A percentile compares a stretch with the other conserved stretches of the same genome.
Evolutionary conservation across 2,888 invertebrate species (phyloP).

Genomic region (Idaea straminata): DNA sequence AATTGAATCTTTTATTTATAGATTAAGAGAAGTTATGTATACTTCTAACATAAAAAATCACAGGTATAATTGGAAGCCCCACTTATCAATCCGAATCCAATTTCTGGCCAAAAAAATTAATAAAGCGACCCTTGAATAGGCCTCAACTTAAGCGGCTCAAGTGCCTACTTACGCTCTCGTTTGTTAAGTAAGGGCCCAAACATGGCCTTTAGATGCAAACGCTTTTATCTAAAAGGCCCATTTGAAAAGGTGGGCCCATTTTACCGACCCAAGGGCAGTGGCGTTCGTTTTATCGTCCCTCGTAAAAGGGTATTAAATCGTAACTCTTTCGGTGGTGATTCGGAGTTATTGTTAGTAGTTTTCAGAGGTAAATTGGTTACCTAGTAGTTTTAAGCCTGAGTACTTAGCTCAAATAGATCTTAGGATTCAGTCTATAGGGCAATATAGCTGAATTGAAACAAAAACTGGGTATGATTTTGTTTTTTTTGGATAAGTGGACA

Average conservation of each 20-base stretch:
- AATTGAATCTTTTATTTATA: not conserved
- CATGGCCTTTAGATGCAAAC: slow-evolving; percentile 19
- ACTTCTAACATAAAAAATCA: not conserved
- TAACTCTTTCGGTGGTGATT: slow-evolving; percentile 4
- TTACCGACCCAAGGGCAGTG: slow-evolving; percentile 7
- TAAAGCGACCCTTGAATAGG: slow-evolving; percentile 30
- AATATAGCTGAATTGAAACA: not conserved
- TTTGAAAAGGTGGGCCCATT: slow-evolving; percentile 21
- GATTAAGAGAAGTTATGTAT: too few species aligned
- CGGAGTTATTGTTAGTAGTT: not conserved
- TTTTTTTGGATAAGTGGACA: too few species aligned
- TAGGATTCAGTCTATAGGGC: not conserved
- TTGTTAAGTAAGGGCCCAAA: slow-evolving; percentile 21
- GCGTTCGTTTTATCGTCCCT: not conserved
- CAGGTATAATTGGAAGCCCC: slow-evolving; percentile 2
- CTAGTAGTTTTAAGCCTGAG: not conserved
- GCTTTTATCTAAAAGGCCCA: slow-evolving; percentile 31
- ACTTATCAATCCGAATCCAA: slow-evolving; percentile 25
- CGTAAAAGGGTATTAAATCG: slow-evolving; percentile 5
- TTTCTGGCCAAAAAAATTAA: slow-evolving; percentile 30
- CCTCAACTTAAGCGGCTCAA: slow-evolving; percentile 21
- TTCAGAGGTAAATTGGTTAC: not conserved
- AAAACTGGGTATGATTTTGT: too few species aligned
- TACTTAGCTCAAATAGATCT: not conserved
- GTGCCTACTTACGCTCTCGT: slow-evolving; percentile 23